Evolutionary conservation across 1,140 invertebrate genomes (phyloP).

Genomic region (Calliopsis andreniformis): DNA sequence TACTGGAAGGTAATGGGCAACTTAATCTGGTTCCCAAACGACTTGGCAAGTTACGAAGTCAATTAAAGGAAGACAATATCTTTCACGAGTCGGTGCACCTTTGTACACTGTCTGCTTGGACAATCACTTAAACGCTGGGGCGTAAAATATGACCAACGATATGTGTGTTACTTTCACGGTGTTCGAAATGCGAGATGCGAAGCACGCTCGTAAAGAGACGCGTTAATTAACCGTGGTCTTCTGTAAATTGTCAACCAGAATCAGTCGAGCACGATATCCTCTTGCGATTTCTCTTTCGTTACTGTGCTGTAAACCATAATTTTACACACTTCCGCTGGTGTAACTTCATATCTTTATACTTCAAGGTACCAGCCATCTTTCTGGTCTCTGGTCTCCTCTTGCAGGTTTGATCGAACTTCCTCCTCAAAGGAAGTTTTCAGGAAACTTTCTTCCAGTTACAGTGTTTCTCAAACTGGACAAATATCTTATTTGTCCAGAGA

Average conservation of each 20-base stretch:
- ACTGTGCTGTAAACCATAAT: neutral
- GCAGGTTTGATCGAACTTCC: too few relatives aligned
- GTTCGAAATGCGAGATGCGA: neutral
- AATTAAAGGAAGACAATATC: neutral
- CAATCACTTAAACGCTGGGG: neutral
- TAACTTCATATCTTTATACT: neutral
- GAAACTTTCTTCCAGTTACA: too few relatives aligned
- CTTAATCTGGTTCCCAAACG: neutral
- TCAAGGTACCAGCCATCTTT: too few relatives aligned
- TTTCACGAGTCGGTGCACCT: neutral
- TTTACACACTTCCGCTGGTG: conserved; percentile 4
- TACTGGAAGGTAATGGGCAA: neutral
- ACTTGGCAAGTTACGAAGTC: neutral
- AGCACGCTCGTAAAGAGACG: conserved; percentile 12
- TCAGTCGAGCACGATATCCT: neutral
- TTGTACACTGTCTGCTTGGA: neutral
- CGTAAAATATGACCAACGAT: neutral
- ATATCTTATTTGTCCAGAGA: too few relatives aligned
- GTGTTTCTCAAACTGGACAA: too few relatives aligned
- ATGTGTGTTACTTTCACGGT: conserved; percentile 27
- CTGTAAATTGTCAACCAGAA: neutral
- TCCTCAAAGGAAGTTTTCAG: too few relatives aligned
- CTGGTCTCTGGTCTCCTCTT: too few relatives aligned
- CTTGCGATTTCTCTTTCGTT: conserved; percentile 18
- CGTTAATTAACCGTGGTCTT: conserved; percentile 33